Evolutionary conservation across 2,888 invertebrate species (phyloP).

Genomic region (Metallyticus violacea): DNA sequence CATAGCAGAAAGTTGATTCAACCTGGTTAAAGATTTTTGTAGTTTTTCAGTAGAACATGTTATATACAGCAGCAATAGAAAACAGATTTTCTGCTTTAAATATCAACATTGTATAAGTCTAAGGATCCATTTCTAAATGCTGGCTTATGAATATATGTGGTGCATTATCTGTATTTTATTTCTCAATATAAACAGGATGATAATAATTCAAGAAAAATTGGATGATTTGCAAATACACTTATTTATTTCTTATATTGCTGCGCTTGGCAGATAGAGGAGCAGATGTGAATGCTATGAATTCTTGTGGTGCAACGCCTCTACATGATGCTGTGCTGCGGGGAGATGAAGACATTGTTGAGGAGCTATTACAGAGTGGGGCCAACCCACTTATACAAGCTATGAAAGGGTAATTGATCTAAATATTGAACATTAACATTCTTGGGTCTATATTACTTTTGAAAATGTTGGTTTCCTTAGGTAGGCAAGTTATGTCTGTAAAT

Average conservation of each 20-base stretch:
- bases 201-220: too few relatives aligned
- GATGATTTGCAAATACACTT: neutral
- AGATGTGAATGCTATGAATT: slow-evolving; percentile 55
- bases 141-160: too few relatives aligned
- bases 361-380: slow-evolving; percentile 55
- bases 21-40: too few relatives aligned
- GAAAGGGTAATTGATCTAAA: slow-evolving; percentile 46
- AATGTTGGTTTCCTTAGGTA: neutral
- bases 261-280: slow-evolving; percentile 53
- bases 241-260: neutral
- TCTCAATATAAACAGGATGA: too few relatives aligned
- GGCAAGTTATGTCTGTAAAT: neutral
- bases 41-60: too few relatives aligned
- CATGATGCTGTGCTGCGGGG: slow-evolving; percentile 60
- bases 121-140: too few relatives aligned
- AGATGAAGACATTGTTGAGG: slow-evolving; percentile 52
- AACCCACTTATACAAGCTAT: slow-evolving; percentile 52
- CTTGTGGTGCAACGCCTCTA: slow-evolving; percentile 57
- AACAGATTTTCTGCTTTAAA: too few relatives aligned
- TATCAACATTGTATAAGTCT: too few relatives aligned
- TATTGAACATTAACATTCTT: neutral
- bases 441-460: neutral
- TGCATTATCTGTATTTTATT: too few relatives aligned
- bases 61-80: too few relatives aligned
- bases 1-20: too few relatives aligned